These are phyloP conservation scores for Calycopis cecrops DNA, from an alignment of 1,140 invertebrate species.

Conservation along the genomic window DNA sequence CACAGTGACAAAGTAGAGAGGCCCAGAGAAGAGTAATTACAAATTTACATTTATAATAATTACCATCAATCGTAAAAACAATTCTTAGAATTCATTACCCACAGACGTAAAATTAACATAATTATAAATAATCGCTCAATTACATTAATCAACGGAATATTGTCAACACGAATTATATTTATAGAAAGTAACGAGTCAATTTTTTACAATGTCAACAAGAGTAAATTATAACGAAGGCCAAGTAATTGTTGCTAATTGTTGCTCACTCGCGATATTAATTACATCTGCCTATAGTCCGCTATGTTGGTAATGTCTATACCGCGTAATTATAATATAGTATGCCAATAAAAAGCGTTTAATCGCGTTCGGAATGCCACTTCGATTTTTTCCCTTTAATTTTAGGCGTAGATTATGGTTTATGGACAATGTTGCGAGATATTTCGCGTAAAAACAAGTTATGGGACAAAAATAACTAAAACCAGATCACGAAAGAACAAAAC, in stretches of 20 bases:
- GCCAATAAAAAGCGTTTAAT: not conserved
- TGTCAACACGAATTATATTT: constrained; percentile 5
- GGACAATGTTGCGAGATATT: not conserved
- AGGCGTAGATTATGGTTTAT: no score
- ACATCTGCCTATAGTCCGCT: not conserved
- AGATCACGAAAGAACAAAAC: no score
- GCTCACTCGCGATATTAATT: not conserved
- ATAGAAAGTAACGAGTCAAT: not conserved
- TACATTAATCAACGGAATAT: not conserved
- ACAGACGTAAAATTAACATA: no score
- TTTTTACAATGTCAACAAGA: not conserved
- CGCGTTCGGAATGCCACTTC: not conserved
- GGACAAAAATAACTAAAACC: no score
- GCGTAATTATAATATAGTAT: not conserved
- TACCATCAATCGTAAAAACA: no score
- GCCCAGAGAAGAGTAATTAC: no score
- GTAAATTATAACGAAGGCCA: constrained; percentile 2
- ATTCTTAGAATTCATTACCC: no score
- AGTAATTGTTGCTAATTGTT: constrained; percentile 6
- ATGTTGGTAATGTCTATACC: not conserved
- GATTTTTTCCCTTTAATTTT: not conserved
- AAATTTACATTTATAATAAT: no score
- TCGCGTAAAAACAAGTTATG: not conserved
- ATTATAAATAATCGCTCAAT: not conserved
- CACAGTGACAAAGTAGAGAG: no score